Conservation (phyloP, 2,888 invertebrate genomes). For the Caenorhabditis parvicauda region DNA sequence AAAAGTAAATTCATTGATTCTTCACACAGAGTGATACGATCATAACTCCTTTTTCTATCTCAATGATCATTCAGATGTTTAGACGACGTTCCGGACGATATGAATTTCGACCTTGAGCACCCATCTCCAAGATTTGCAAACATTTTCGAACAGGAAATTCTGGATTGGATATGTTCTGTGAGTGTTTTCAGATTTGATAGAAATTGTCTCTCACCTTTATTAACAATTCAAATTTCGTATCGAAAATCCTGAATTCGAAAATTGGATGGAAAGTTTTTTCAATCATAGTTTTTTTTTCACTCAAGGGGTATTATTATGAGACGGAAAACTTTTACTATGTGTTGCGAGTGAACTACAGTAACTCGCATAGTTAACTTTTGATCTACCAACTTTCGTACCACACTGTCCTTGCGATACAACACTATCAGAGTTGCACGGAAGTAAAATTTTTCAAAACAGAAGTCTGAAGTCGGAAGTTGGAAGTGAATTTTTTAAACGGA, state of each 20-base stretch:
- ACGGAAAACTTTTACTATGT: not conserved
- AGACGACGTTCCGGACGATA: conserved; percentile 22
- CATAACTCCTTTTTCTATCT: no score
- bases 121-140: conserved; percentile 31
- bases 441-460: no score
- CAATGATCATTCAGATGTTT: not conserved
- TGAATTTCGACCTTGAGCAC: conserved; percentile 36
- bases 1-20: no score
- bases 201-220: not conserved
- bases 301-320: not conserved
- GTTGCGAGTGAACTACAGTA: no score
- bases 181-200: not conserved
- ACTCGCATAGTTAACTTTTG: no score
- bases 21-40: no score
- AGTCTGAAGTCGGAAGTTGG: no score
- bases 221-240: not conserved
- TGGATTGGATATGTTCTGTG: conserved; percentile 44
- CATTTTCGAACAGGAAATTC: conserved; percentile 37
- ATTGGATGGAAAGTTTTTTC: not conserved
- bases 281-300: conserved; percentile 1
- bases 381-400: no score
- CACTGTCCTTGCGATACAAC: no score
- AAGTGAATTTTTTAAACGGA: no score
- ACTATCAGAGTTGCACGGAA: no score
- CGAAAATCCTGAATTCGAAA: not conserved